Percentiles rank a stretch among this genome's conserved stretches.
phyloP scores from a whole-genome alignment of 1,140 invertebrate genomes.

The Drosophila lowei region DNA sequence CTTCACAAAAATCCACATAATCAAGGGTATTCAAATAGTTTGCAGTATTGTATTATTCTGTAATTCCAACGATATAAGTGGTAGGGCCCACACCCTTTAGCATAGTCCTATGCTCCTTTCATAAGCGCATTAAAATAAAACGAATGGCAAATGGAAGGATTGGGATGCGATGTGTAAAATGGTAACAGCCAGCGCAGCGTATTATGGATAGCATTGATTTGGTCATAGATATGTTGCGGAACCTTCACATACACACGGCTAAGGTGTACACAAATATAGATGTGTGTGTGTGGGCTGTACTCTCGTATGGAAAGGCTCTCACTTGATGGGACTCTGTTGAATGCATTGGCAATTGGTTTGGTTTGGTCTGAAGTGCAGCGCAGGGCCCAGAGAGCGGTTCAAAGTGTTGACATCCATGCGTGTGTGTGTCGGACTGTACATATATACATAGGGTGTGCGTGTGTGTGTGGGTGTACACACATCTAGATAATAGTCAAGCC shows the following conservation, averaged over 20 bases:
- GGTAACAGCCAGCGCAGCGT: slow-evolving; percentile 45
- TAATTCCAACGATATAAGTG: too few relatives aligned
- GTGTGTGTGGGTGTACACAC: slow-evolving; percentile 17
- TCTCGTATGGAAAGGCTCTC: too few relatives aligned
- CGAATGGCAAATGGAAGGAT: slow-evolving; percentile 32
- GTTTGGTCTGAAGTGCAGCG: slow-evolving; percentile 8
- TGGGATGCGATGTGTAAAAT: slow-evolving; percentile 46
- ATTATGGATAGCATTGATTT: slow-evolving; percentile 53
- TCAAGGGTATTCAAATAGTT: too few relatives aligned
- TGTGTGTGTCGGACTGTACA: slow-evolving; percentile 13
- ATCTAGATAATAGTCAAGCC: background rate
- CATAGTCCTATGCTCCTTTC: slow-evolving; percentile 3
- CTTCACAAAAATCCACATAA: too few relatives aligned
- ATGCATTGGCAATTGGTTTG: slow-evolving; percentile 52
- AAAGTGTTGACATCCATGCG: slow-evolving; percentile 68
- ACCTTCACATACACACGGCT: too few relatives aligned
- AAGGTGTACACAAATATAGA: slow-evolving; percentile 26
- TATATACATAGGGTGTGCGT: too few relatives aligned
- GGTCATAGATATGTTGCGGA: slow-evolving; percentile 18
- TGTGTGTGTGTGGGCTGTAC: background rate
- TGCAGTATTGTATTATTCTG: too few relatives aligned
- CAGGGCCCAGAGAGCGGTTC: slow-evolving; percentile 21
- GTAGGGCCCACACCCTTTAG: background rate
- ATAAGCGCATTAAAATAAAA: slow-evolving; percentile 45
- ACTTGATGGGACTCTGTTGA: slow-evolving; percentile 48